A percentile compares a stretch with the other conserved stretches of the same genome.
Conservation (phyloP, 2,888 invertebrate genomes). For the Caenorhabditis sp. region DNA sequence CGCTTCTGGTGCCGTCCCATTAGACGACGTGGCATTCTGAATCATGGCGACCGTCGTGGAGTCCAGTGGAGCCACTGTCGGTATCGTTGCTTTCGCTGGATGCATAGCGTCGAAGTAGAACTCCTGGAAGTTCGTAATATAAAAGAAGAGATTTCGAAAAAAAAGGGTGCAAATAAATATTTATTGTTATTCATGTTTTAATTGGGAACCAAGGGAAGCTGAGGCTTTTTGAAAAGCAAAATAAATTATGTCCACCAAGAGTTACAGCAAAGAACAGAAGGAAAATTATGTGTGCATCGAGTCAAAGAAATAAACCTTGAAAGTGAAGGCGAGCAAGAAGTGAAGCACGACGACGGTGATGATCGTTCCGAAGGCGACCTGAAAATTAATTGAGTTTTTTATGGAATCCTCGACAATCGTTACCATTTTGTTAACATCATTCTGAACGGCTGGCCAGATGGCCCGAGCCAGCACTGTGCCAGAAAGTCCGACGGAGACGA, state of each 20-base stretch:
- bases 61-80: constrained; percentile 5
- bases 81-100: constrained; percentile 35
- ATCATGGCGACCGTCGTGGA: constrained; percentile 10
- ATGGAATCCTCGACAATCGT: neutral
- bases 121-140: constrained; percentile 63
- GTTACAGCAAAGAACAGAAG: neutral
- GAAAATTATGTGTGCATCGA: constrained; percentile 33
- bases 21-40: constrained; percentile 27
- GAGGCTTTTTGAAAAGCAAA: constrained; percentile 12
- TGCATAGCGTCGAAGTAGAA: constrained; percentile 78
- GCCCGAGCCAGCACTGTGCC: constrained; percentile 92
- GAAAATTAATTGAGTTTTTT: constrained; percentile 66
- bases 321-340: constrained; percentile 90
- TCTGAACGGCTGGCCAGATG: constrained; percentile 88
- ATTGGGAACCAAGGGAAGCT: neutral
- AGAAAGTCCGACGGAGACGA: constrained; percentile 90
- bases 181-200: neutral
- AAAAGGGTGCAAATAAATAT: constrained; percentile 7
- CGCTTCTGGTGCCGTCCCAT: constrained; percentile 15
- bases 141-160: neutral
- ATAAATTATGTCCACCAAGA: neutral
- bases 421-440: constrained; percentile 85
- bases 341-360: constrained; percentile 89
- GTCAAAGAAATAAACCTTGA: constrained; percentile 86
- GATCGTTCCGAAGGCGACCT: constrained; percentile 87